A percentile compares a stretch with the other conserved stretches of the same genome.
phyloP scores from a whole-genome alignment of 2,888 invertebrate species.

The Metacarcinus magister region DNA sequence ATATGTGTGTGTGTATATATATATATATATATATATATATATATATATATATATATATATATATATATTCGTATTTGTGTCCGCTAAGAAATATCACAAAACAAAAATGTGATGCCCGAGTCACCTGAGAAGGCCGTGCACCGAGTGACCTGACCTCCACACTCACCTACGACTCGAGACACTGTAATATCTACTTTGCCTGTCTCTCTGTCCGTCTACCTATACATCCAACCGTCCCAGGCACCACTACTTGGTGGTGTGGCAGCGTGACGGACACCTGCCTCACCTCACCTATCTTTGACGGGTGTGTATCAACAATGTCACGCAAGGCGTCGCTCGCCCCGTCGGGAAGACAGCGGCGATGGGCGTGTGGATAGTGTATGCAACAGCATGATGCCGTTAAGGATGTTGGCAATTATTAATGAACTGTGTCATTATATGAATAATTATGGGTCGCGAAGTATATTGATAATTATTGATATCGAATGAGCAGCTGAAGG shows the following conservation, averaged over 20 bases:
- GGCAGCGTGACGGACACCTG: neutral
- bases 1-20: no score
- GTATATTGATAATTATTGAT: neutral
- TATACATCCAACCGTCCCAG: neutral
- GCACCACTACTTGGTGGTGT: neutral
- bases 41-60: no score
- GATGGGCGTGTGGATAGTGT: neutral
- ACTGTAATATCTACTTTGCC: neutral
- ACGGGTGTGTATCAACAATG: neutral
- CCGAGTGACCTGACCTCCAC: no score
- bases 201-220: neutral
- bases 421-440: neutral
- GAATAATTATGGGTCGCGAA: neutral
- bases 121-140: no score
- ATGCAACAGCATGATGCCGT: neutral
- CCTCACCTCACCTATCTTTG: neutral
- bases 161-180: neutral
- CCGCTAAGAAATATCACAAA: neutral
- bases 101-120: neutral
- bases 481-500: neutral
- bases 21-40: no score
- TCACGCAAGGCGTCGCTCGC: neutral
- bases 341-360: constrained; percentile 3
- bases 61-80: no score
- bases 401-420: neutral